Evolutionary conservation across 2,797 vertebrate species (phyloP).

Genomic region (Linurgus olivaceus): DNA sequence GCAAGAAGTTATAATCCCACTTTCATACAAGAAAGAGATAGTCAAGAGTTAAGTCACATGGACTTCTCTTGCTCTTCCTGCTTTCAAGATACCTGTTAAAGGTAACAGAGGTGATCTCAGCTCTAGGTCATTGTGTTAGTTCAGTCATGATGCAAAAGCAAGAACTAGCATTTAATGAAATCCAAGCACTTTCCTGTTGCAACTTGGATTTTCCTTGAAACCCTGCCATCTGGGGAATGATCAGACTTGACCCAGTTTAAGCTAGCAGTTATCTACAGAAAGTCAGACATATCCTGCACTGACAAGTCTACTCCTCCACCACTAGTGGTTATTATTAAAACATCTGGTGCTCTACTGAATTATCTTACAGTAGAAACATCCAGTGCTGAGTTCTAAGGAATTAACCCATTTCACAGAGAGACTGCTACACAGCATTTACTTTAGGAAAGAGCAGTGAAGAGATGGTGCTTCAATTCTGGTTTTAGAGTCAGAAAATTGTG

Average conservation of each 20-base stretch:
- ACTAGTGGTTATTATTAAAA: not conserved
- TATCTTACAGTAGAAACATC: not conserved
- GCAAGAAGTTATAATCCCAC: not conserved
- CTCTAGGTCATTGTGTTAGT: not conserved
- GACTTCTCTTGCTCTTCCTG: not conserved
- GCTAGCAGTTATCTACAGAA: not conserved
- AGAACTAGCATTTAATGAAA: not conserved
- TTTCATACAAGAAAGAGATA: not conserved
- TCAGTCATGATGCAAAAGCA: not conserved
- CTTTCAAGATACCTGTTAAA: not conserved
- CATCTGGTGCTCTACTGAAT: not conserved
- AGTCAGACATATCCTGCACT: not conserved
- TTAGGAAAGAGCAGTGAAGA: not conserved
- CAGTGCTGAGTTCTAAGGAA: not conserved
- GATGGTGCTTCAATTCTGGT: not conserved
- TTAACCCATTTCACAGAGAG: not conserved
- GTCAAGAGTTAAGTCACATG: not conserved
- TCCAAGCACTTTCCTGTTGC: not conserved
- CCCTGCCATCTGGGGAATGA: not conserved
- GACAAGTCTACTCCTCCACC: not conserved
- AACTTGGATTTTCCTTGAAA: slow-evolving; percentile 26
- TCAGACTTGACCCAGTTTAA: slow-evolving; percentile 4
- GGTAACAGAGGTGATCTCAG: not conserved
- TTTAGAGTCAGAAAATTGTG: not conserved
- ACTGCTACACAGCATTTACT: not conserved